Conservation (phyloP, 2,113 vertebrate genomes). For the Clinocottus analis region DNA sequence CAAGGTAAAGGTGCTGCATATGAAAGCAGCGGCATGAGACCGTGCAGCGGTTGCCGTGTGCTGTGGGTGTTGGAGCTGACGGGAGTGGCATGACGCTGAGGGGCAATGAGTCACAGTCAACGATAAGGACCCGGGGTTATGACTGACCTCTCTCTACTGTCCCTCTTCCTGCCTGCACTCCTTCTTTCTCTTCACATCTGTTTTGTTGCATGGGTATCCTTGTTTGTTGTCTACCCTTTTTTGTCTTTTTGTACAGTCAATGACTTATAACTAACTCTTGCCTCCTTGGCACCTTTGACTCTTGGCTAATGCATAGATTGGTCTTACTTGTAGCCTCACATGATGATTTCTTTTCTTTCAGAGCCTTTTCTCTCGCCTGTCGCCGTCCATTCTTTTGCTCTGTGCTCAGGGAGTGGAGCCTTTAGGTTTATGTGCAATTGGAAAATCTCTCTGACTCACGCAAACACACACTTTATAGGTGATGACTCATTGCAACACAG, state of each 20-base stretch:
- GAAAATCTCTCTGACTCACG: slow-evolving; percentile 74
- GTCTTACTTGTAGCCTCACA: slow-evolving; percentile 7
- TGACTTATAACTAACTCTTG: slow-evolving; percentile 58
- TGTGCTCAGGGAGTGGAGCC: slow-evolving; percentile 64
- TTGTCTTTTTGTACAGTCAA: slow-evolving; percentile 27
- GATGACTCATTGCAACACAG: slow-evolving; percentile 77
- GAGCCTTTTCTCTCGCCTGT: background rate
- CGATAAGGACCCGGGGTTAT: slow-evolving; percentile 55
- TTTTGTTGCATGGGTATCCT: slow-evolving; percentile 35
- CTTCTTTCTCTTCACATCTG: slow-evolving; percentile 48
- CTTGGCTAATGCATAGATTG: slow-evolving; percentile 6
- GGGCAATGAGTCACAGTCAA: slow-evolving; percentile 67
- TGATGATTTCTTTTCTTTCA: slow-evolving; percentile 9
- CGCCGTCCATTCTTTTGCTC: slow-evolving; percentile 12
- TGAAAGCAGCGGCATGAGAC: slow-evolving; percentile 32
- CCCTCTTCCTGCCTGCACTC: background rate
- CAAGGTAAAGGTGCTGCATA: slow-evolving; percentile 7
- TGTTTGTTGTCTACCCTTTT: slow-evolving; percentile 48
- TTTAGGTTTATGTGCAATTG: slow-evolving; percentile 64
- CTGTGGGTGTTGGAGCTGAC: slow-evolving; percentile 51
- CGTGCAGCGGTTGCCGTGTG: slow-evolving; percentile 32
- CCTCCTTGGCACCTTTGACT: slow-evolving; percentile 43
- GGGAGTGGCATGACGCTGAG: slow-evolving; percentile 45
- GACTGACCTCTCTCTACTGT: slow-evolving; percentile 57
- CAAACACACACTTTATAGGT: slow-evolving; percentile 68